Evolutionary conservation across 2,888 invertebrate species (phyloP).

Genomic region (Listrodromus nycthemerus): DNA sequence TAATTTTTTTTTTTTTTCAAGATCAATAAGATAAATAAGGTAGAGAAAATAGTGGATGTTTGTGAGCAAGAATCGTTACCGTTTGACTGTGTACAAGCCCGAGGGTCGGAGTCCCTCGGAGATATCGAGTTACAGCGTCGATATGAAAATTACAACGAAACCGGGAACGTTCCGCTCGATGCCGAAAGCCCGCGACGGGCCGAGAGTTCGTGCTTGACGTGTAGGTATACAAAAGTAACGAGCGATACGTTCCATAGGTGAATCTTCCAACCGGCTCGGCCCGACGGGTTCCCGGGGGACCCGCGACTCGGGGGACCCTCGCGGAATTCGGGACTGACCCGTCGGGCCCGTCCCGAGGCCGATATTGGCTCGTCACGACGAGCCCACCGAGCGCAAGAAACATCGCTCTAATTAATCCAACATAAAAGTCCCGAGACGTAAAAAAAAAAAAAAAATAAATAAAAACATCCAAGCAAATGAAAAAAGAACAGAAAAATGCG

Average conservation of each 20-base stretch:
- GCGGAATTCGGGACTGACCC: constrained; percentile 33
- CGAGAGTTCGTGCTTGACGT: constrained; percentile 9
- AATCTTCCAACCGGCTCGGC: constrained; percentile 4
- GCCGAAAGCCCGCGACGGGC: constrained; percentile 31
- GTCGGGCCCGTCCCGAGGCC: background rate
- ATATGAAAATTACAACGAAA: constrained; percentile 60
- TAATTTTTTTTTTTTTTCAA: background rate
- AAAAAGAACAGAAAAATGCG: background rate
- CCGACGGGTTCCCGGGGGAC: constrained; percentile 4
- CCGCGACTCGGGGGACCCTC: background rate
- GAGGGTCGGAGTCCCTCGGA: background rate
- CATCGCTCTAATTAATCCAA: constrained; percentile 20
- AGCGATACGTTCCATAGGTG: background rate
- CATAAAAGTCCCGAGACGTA: constrained; percentile 10
- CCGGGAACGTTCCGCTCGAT: constrained; percentile 3
- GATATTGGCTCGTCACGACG: constrained; percentile 29
- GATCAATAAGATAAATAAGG: too few relatives aligned
- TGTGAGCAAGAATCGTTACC: background rate
- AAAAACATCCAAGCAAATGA: background rate
- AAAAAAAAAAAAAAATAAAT: background rate
- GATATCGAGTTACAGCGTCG: constrained; percentile 59
- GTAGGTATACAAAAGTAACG: constrained; percentile 13
- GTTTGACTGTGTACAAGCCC: background rate
- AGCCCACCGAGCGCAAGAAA: constrained; percentile 10
- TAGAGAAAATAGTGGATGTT: background rate